phyloP scores from a whole-genome alignment of 2,888 invertebrate genomes.

The Tachina lurida region DNA sequence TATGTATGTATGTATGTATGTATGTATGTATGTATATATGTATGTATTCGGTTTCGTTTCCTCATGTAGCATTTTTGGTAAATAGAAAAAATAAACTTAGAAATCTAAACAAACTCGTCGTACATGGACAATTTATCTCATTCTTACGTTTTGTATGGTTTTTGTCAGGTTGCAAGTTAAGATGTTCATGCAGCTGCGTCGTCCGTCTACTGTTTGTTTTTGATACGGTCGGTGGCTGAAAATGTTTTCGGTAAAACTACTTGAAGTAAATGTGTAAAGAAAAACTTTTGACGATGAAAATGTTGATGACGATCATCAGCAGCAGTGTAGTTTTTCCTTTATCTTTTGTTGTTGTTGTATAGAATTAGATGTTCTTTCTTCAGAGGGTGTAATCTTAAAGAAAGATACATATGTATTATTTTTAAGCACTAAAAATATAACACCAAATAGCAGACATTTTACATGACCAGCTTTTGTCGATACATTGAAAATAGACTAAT shows the following conservation, averaged over 20 bases:
- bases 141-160: constrained; percentile 15
- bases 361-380: not conserved
- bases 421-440: too few species aligned
- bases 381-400: not conserved
- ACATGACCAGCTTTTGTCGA: too few species aligned
- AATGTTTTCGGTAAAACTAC: constrained; percentile 28
- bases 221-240: constrained; percentile 32
- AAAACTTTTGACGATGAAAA: constrained; percentile 25
- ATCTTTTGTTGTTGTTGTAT: not conserved
- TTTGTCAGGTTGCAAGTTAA: constrained; percentile 63
- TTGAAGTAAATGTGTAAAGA: constrained; percentile 21
- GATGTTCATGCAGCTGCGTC: constrained; percentile 67
- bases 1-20: too few species aligned
- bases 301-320: constrained; percentile 17
- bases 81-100: constrained; percentile 39
- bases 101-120: not conserved
- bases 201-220: constrained; percentile 34
- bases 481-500: too few species aligned
- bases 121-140: not conserved
- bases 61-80: constrained; percentile 30
- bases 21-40: not conserved
- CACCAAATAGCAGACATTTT: too few species aligned
- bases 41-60: not conserved
- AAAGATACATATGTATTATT: not conserved
- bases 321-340: not conserved